Base-by-base conservation (phyloP, 1,140 invertebrate genomes). In the Gonatopus flavifemur region DNA sequence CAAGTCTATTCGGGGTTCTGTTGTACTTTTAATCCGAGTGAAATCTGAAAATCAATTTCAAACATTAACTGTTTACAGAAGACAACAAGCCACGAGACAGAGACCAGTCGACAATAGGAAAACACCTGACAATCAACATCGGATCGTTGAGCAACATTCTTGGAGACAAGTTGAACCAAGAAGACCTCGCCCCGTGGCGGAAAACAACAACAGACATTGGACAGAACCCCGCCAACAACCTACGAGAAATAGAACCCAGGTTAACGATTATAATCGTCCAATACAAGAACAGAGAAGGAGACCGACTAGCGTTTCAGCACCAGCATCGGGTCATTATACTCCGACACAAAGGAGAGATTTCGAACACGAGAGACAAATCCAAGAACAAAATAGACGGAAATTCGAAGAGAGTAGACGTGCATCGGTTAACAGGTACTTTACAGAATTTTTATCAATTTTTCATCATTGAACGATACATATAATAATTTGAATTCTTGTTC, bases 251-350 rank as follows among this genome's bases (percentile, higher is more conserved):
- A 2, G 30, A 50, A 42, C 15, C 30, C 12, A 2, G 13, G 8
- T 12, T 18, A n/a, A 43, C 4, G 37, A 49, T 22, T 12, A 43
- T 19, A 42, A 43, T 51, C 44, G 25, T n/a, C 25, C 22, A 21
- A 38, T 59, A n/a, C 28, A 32, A 31, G 48, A 49, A 15, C 32
- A 36, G 5, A 37, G 55, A 45, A 24, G 42, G 12, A 52, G 41
- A n/a, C 57, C 56, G 49, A 62, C 22, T 44, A 52, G 21, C 46
- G 32, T 15, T 51, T 41, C 35, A 38, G 47, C 47, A 51, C 51
- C 18, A 22, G 12, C 35, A 51, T 60, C 55, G 55, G n/a, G 3
- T 36, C n/a, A 15, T 16, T n/a, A n/a, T n/a, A n/a, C n/a, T n/a
- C n/a, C 15, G 25, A 51, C 21, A 35, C 39, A 20, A n/a, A 57